A percentile compares a stretch with the other conserved stretches of the same genome.
These are phyloP conservation scores for Ernsta delagoae DNA, from an alignment of 2,888 invertebrate species.

Conservation along the genomic window DNA sequence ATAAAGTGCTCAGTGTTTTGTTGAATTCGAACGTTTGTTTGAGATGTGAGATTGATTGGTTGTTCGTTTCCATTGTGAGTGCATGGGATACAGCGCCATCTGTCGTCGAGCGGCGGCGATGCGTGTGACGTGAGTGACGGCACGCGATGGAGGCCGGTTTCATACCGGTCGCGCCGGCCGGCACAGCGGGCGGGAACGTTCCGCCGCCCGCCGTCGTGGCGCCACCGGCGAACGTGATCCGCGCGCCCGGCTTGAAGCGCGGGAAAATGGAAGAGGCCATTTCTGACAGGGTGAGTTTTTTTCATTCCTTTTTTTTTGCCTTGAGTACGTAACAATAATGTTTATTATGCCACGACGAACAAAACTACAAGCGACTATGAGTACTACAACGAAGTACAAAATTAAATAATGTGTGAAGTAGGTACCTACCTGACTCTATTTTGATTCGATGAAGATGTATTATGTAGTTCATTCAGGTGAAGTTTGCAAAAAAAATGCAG, in stretches of 20 bases:
- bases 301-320: too few species aligned
- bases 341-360: too few species aligned
- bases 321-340: too few species aligned
- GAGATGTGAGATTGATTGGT: constrained; percentile 47
- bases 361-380: too few species aligned
- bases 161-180: constrained; percentile 67
- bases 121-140: constrained; percentile 49
- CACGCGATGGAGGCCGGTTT: constrained; percentile 76
- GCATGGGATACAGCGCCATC: constrained; percentile 56
- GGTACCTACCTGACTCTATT: too few species aligned
- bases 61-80: constrained; percentile 27
- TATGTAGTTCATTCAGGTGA: too few species aligned
- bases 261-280: constrained; percentile 92
- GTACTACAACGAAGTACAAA: too few species aligned
- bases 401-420: too few species aligned
- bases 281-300: constrained; percentile 88
- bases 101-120: constrained; percentile 55
- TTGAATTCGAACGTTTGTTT: constrained; percentile 29
- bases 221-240: constrained; percentile 87
- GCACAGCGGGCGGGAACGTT: constrained; percentile 52
- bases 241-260: constrained; percentile 91
- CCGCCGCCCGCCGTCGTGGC: constrained; percentile 67
- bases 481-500: too few species aligned
- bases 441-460: too few species aligned
- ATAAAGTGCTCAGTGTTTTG: constrained; percentile 21